Base-by-base conservation (phyloP, 1,140 invertebrate genomes). In the Rhizoglyphus robini region DNA sequence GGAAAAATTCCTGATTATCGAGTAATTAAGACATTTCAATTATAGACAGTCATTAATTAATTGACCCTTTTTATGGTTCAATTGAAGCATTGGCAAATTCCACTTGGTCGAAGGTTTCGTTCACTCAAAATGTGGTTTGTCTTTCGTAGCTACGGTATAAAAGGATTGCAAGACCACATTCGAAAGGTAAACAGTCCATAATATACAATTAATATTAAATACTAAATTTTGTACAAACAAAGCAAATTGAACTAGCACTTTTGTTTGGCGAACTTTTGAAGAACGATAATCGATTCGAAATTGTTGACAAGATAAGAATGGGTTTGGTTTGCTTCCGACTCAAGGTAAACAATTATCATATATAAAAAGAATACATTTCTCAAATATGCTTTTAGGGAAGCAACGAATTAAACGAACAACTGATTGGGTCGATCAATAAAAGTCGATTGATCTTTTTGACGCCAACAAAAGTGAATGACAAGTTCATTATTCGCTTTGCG, bases 71-170 rank as follows among this genome's bases (percentile, higher is more conserved):
- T 63, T 64, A 51, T 65, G 46, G 54, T 67, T 57, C n/a, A 31
- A 70, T 72, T 72, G n/a, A 74, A 95, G 81, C 88, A 97, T 73
- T 95, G 91, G 88, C 90, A 95, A 78, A 92, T 97, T 71, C 83
- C 91, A 13, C 75, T 96, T 38, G 90, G 91, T 4, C 79, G 93
- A 60, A 79, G 91, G 69, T 96, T 97, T 72, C 81, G 92, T 25
- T 84, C 94, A 0, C 75, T 98, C 4, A 98, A 98, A 76, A 75
- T 97, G 2, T 98, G 95, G 94, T 92, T 94, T 68, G 89, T 92
- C 0, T 74, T 96, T 58, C 81, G 90, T 68, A 79, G 85, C 5
- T 86, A 90, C 69, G 94, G 94, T 0, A 81, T 86, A 1, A 60
- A 68, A 29, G 87, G 88, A 11, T 75, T 96, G 5, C 83, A 88